Base-by-base conservation (phyloP, 2,113 vertebrate genomes). In the Brachirus orientalis region DNA sequence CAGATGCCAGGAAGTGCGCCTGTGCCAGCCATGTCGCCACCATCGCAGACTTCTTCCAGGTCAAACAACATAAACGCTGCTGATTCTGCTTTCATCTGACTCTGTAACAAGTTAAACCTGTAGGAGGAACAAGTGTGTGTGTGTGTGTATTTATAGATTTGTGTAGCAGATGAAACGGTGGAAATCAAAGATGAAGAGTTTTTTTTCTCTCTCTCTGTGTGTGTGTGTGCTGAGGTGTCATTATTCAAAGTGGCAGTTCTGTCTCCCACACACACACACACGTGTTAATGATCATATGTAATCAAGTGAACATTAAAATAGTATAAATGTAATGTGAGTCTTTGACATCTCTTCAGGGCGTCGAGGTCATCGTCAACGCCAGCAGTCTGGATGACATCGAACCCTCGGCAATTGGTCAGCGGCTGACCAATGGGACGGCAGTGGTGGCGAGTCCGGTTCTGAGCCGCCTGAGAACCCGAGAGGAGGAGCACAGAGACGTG, bases 41-140 rank as follows among this genome's bases (percentile, higher is more conserved):
- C 86, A 94, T 99, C 9, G 97, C 97, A 0, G 97, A 99, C 74
- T 98, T 98, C 92, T 97, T 99, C 92, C 97, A 99, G 96, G 97
- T 98, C 80, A 77, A 11, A 44, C 6, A 44, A 44, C 41, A 44
- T 12, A 44, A n/a, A n/a, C n/a, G n/a, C n/a, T n/a, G n/a, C n/a
- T n/a, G n/a, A n/a, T n/a, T n/a, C n/a, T n/a, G n/a, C n/a, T n/a
- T n/a, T n/a, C n/a, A n/a, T n/a, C n/a, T n/a, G n/a, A n/a, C n/a
- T n/a, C n/a, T n/a, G n/a, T n/a, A n/a, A n/a, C n/a, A n/a, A n/a
- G n/a, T n/a, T n/a, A n/a, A n/a, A n/a, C n/a, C n/a, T n/a, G n/a
- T n/a, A n/a, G n/a, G n/a, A n/a, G n/a, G n/a, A n/a, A n/a, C n/a
- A n/a, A n/a, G n/a, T n/a, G n/a, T n/a, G n/a, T n/a, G n/a, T n/a